phyloP scores from a whole-genome alignment of 2,888 invertebrate genomes.

The Drosophila eohydei region DNA sequence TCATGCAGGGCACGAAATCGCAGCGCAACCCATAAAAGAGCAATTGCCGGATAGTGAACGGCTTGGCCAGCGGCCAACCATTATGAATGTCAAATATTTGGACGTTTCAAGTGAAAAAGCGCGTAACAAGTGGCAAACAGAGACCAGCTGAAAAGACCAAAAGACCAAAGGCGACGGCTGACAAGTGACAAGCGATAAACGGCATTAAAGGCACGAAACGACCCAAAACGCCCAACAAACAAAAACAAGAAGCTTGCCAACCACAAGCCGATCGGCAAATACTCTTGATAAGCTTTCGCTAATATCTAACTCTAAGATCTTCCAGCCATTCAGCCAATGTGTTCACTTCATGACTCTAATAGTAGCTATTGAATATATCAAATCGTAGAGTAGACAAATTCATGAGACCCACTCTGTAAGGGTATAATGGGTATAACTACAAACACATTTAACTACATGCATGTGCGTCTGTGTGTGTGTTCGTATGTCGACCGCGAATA shows the following conservation, averaged over 20 bases:
- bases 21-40: conserved; percentile 35
- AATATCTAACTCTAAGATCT: background rate
- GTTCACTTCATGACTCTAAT: background rate
- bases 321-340: background rate
- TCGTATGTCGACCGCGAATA: conserved; percentile 28
- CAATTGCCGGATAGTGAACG: conserved; percentile 35
- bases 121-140: conserved; percentile 59
- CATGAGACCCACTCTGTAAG: background rate
- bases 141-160: conserved; percentile 12
- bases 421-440: conserved; percentile 1
- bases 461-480: conserved; percentile 1
- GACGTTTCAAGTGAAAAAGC: conserved; percentile 39
- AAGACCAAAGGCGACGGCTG: conserved; percentile 39
- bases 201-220: conserved; percentile 41
- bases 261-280: background rate
- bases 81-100: conserved; percentile 73
- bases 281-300: background rate
- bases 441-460: conserved; percentile 17
- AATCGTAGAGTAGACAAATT: background rate
- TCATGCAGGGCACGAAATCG: conserved; percentile 49
- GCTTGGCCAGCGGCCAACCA: conserved; percentile 43
- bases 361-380: background rate
- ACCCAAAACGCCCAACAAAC: conserved; percentile 29
- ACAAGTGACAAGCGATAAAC: conserved; percentile 46
- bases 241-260: background rate